These are phyloP conservation scores for Lepilemur septentrionalis DNA, from an alignment of 2,797 vertebrate species.

Conservation along the genomic window DNA sequence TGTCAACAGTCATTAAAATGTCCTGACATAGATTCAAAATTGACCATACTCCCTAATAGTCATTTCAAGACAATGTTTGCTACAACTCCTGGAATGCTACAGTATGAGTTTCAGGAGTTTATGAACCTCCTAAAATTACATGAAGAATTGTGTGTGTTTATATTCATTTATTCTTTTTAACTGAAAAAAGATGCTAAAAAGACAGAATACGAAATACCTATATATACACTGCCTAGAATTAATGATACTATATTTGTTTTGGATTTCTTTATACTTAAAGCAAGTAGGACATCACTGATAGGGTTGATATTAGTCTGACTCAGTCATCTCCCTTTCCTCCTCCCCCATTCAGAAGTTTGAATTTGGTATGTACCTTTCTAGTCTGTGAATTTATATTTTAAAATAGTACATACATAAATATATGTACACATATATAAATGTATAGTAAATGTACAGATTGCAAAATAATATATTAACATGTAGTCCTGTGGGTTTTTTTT, in stretches of 20 bases:
- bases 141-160: not conserved
- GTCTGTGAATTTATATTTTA: not conserved
- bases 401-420: not conserved
- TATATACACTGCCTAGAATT: not conserved
- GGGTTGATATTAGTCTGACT: not conserved
- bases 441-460: not conserved
- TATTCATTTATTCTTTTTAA: slow-evolving; percentile 22
- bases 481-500: too few relatives aligned
- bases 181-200: slow-evolving; percentile 41
- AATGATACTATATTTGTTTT: not conserved
- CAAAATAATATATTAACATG: not conserved
- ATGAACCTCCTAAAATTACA: slow-evolving; percentile 19
- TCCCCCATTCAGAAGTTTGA: not conserved
- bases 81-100: not conserved
- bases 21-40: not conserved
- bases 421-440: not conserved
- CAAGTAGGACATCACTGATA: not conserved
- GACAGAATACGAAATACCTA: slow-evolving; percentile 7
- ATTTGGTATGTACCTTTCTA: not conserved
- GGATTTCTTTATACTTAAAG: not conserved
- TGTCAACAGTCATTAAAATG: not conserved
- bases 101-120: not conserved
- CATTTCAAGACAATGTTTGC: not conserved
- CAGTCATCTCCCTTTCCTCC: not conserved
- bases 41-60: not conserved